Evolutionary conservation across 2,888 invertebrate genomes (phyloP).

Genomic region (Sphecodes monilicornis): DNA sequence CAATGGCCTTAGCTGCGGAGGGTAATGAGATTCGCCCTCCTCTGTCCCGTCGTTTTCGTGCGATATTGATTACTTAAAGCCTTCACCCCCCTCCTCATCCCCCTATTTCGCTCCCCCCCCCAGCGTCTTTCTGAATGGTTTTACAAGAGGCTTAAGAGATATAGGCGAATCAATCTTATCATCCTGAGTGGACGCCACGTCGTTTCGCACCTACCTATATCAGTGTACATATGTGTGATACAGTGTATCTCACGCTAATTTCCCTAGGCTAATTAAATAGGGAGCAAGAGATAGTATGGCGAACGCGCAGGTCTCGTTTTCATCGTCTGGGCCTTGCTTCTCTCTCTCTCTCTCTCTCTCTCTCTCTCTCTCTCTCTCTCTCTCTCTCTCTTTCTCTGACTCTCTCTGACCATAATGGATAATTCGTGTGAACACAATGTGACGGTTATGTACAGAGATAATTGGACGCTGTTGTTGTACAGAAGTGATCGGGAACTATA

Average conservation of each 20-base stretch:
- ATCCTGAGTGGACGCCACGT: constrained; percentile 45
- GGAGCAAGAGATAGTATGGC: constrained; percentile 3
- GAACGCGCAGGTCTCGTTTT: background rate
- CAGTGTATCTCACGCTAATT: constrained; percentile 28
- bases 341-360: no score
- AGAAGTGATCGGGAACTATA: background rate
- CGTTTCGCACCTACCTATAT: constrained; percentile 27
- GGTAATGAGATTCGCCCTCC: constrained; percentile 78
- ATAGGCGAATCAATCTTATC: constrained; percentile 66
- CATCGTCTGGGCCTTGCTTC: background rate
- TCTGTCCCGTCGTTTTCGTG: constrained; percentile 69
- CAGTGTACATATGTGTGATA: constrained; percentile 22
- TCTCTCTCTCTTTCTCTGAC: no score
- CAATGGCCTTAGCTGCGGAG: constrained; percentile 76
- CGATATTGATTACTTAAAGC: constrained; percentile 78
- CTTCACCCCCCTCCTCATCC: background rate
- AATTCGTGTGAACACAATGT: constrained; percentile 1
- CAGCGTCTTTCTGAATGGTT: constrained; percentile 36
- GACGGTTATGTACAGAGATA: background rate
- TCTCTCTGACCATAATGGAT: background rate
- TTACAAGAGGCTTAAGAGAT: constrained; percentile 52
- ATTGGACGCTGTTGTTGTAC: background rate
- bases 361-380: no score
- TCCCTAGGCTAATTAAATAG: constrained; percentile 51
- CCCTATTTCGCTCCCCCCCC: background rate